Evolutionary conservation across 2,113 vertebrate species (phyloP).

Genomic region (Athene cunicularia): DNA sequence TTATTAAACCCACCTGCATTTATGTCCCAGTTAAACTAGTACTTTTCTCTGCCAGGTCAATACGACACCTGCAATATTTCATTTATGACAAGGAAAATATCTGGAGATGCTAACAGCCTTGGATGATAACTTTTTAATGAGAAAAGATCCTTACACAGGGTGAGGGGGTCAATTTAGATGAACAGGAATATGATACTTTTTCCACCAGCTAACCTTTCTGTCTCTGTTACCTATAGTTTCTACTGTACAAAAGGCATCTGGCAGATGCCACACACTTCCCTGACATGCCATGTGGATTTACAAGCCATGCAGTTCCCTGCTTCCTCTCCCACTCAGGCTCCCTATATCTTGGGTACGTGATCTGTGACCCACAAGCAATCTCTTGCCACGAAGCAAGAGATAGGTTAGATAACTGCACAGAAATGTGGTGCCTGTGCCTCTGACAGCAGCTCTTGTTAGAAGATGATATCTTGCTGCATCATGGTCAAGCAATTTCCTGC

Average conservation of each 20-base stretch:
- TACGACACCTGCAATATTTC: background rate
- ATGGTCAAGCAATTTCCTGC: background rate
- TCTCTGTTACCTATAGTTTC: background rate
- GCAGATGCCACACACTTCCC: background rate
- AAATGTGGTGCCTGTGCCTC: background rate
- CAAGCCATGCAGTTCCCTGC: background rate
- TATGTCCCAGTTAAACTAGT: background rate
- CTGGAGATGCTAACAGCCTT: background rate
- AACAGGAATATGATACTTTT: background rate
- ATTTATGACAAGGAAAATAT: background rate
- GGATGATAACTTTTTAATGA: background rate
- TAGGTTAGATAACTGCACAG: background rate
- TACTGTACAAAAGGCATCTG: background rate
- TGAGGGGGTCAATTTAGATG: background rate
- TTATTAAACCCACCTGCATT: background rate
- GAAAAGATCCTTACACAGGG: background rate
- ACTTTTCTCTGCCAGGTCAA: background rate
- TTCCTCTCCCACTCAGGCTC: background rate
- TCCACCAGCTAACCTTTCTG: background rate
- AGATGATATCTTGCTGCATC: background rate
- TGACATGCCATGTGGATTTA: background rate
- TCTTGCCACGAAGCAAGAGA: background rate
- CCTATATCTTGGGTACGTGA: background rate
- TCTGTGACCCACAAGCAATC: background rate
- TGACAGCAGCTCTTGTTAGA: too few species aligned